Conservation (phyloP, 1,140 invertebrate species). For the Orius insidiosus region DNA sequence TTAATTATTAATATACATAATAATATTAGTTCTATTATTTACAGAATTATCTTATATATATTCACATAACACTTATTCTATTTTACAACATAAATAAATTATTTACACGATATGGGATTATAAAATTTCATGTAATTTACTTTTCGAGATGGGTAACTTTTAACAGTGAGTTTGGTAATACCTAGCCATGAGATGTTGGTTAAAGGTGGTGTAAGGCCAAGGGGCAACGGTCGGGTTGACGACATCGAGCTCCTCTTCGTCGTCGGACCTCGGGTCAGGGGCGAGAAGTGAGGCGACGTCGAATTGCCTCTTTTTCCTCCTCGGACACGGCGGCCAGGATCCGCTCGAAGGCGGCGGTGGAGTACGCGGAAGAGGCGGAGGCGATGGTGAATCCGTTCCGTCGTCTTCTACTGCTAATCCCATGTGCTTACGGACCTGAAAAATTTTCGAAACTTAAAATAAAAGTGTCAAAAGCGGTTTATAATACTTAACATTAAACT, state of each 20-base stretch:
- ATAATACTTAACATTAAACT: too few relatives aligned
- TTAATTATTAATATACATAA: too few relatives aligned
- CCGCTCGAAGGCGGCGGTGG: slow-evolving; percentile 17
- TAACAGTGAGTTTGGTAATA: slow-evolving; percentile 11
- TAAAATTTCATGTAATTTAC: too few relatives aligned
- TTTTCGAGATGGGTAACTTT: neutral
- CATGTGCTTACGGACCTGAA: slow-evolving; percentile 63
- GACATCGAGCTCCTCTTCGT: slow-evolving; percentile 12
- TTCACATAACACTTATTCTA: too few relatives aligned
- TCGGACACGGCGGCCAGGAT: slow-evolving; percentile 22
- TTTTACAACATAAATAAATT: too few relatives aligned
- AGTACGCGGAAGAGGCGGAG: slow-evolving; percentile 57
- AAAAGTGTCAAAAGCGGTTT: too few relatives aligned
- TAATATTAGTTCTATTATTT: too few relatives aligned
- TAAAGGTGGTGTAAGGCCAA: slow-evolving; percentile 6
- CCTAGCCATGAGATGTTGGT: slow-evolving; percentile 12
- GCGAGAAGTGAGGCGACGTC: slow-evolving; percentile 87
- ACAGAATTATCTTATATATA: too few relatives aligned
- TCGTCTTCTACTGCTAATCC: slow-evolving; percentile 91
- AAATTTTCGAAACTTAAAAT: neutral
- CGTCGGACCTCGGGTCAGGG: slow-evolving; percentile 35
- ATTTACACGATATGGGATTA: too few relatives aligned
- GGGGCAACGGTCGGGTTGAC: neutral
- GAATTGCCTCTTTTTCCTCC: slow-evolving; percentile 67
- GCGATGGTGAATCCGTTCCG: slow-evolving; percentile 75